A percentile compares a stretch with the other conserved stretches of the same genome.
Evolutionary conservation across 1,140 invertebrate species (phyloP).

Genomic region (Calliopsis andreniformis): DNA sequence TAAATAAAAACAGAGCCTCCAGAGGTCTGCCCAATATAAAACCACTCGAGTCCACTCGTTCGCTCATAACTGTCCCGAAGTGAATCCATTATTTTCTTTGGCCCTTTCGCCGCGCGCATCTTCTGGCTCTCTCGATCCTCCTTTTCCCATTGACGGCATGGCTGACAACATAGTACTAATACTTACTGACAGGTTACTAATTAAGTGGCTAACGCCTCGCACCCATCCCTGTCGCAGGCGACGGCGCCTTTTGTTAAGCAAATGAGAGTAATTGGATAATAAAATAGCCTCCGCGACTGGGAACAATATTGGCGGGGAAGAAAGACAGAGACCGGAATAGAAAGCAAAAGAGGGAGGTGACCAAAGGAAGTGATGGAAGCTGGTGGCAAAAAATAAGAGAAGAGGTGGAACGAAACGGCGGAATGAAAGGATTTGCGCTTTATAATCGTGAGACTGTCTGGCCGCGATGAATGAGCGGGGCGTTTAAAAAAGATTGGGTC

Average conservation of each 20-base stretch:
- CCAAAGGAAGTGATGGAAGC: slow-evolving; percentile 30
- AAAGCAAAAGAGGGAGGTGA: neutral
- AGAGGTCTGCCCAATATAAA: neutral
- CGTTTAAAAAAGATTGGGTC: slow-evolving; percentile 70
- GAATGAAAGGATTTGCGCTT: slow-evolving; percentile 72
- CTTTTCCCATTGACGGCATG: neutral
- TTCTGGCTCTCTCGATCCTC: neutral
- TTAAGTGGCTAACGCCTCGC: slow-evolving; percentile 55
- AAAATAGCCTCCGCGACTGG: slow-evolving; percentile 49
- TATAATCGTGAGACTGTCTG: slow-evolving; percentile 73
- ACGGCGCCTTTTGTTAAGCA: slow-evolving; percentile 50
- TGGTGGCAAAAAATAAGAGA: slow-evolving; percentile 61
- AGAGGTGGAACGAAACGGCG: slow-evolving; percentile 63
- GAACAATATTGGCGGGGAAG: slow-evolving; percentile 58
- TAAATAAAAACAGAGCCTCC: too few relatives aligned
- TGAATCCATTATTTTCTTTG: slow-evolving; percentile 8
- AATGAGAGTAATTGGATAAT: slow-evolving; percentile 67
- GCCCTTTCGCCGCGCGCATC: neutral
- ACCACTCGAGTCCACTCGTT: neutral
- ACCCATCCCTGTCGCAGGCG: slow-evolving; percentile 8
- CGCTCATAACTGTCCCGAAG: neutral
- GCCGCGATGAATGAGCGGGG: slow-evolving; percentile 67
- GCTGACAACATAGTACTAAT: slow-evolving; percentile 9
- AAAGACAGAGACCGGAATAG: neutral
- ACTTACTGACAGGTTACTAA: slow-evolving; percentile 53